Evolutionary conservation across 2,888 invertebrate genomes (phyloP), one percentile per base, ranked within the genome.

Genomic region (Cataglyphis cursor): DNA sequence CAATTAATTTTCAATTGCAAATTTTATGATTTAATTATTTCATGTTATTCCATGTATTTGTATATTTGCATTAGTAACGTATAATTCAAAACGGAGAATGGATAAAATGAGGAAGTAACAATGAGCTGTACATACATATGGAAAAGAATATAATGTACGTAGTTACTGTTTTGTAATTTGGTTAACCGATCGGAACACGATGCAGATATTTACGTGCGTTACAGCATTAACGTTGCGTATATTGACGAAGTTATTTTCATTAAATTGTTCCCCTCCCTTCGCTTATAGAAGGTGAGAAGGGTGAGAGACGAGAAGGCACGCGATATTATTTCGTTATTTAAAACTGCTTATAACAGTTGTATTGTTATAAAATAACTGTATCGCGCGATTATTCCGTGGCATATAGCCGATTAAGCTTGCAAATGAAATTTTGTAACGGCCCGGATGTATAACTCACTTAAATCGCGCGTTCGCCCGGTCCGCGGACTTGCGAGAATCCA

Each of bases 401-500:
- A 44, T 15, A 44, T 15, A 44, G n/a, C 44, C 35, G 78, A n/a
- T 24, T 54, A 44, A 72, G 59, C 59, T 59, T 38, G 44, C 21
- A 21, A 24, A 28, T 21, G 41, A 21, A 68, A 78, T 68, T 78
- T 57, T 31, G 31, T 41, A 44, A 68, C 4, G 48, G 5, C 18
- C 28, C 75, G 9, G 5, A 28, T n/a, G 38, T 57, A 57, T n/a
- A 24, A 70, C 57, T 70, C 78, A 59, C 44, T 78, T 78, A 68
- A 57, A 68, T 44, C 54, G 68, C 48, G 8, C 41, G 57, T 15
- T 57, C 68, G 15, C 57, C 21, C 28, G 9, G 15, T 38, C 18
- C 59, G 59, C 78, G 78, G 44, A 48, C 70, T 57, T 70, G n/a
- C 57, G 31, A 35, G 24, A 70, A 78, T 70, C 59, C 70, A 66